phyloP scores from a whole-genome alignment of 1,140 invertebrate genomes.

The Musca vetustissima region DNA sequence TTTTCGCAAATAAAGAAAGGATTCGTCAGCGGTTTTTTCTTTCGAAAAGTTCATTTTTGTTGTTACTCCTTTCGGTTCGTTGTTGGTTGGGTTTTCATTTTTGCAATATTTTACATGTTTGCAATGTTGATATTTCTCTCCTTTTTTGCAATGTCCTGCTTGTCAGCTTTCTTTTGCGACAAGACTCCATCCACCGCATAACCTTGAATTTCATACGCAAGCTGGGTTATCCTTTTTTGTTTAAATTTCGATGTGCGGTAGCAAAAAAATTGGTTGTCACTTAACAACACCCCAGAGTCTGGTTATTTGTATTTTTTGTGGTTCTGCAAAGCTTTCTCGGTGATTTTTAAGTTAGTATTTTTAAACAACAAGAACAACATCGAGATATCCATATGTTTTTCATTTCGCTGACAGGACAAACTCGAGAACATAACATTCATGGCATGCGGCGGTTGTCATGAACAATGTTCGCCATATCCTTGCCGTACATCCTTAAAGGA shows the following conservation, averaged over 20 bases:
- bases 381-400: not conserved
- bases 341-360: conserved; percentile 1
- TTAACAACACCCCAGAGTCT: conserved; percentile 54
- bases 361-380: not conserved
- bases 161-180: no score
- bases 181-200: no score
- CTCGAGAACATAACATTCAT: no score
- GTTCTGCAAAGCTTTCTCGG: conserved; percentile 5
- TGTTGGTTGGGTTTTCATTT: not conserved
- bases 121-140: not conserved
- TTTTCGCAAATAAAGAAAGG: conserved; percentile 34
- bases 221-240: no score
- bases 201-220: no score
- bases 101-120: conserved; percentile 24
- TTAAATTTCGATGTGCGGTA: not conserved
- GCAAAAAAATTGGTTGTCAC: conserved; percentile 27
- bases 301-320: conserved; percentile 33
- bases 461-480: not conserved
- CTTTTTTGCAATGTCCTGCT: no score
- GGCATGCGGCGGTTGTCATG: no score
- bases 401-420: conserved; percentile 47
- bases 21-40: conserved; percentile 47
- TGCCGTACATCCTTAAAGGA: not conserved
- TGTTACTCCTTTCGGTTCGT: not conserved
- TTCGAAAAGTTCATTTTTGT: not conserved